Conservation (phyloP, 1,140 invertebrate genomes). For the Stegodyphus mimosarum region DNA sequence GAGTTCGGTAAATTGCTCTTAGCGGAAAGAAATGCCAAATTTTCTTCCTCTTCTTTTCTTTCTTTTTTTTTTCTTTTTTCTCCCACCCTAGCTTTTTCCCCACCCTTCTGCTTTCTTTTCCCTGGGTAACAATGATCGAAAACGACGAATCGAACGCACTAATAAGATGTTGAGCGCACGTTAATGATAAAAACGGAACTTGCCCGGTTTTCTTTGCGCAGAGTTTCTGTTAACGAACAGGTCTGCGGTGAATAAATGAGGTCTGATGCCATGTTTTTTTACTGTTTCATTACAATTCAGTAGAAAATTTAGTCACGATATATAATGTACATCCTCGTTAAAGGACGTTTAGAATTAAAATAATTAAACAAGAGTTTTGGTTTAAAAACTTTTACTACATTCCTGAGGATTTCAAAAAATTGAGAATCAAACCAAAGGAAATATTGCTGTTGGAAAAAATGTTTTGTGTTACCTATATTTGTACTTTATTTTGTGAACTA, state of each 20-base stretch:
- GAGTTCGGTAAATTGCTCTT: too few relatives aligned
- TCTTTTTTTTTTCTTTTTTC: conserved; percentile 7
- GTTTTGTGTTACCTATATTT: too few relatives aligned
- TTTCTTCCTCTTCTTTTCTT: neutral
- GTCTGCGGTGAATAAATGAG: neutral
- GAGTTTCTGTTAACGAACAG: conserved; percentile 1
- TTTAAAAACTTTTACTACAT: too few relatives aligned
- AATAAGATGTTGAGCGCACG: conserved; percentile 37
- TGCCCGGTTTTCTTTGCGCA: neutral
- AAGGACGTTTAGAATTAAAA: too few relatives aligned
- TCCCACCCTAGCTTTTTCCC: neutral
- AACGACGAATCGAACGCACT: conserved; percentile 19
- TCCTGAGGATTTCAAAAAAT: too few relatives aligned
- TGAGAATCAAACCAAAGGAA: too few relatives aligned
- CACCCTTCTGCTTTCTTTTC: conserved; percentile 12
- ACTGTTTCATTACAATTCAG: too few relatives aligned
- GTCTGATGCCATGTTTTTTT: neutral
- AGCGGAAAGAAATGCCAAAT: neutral
- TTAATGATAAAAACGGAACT: conserved; percentile 37
- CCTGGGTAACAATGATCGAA: conserved; percentile 17
- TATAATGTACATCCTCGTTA: too few relatives aligned
- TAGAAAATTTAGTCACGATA: too few relatives aligned
- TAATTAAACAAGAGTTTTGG: too few relatives aligned
- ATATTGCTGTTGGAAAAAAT: too few relatives aligned
- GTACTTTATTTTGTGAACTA: too few relatives aligned